Conservation (phyloP, 2,888 invertebrate species). For the Drosophila ustulata region DNA sequence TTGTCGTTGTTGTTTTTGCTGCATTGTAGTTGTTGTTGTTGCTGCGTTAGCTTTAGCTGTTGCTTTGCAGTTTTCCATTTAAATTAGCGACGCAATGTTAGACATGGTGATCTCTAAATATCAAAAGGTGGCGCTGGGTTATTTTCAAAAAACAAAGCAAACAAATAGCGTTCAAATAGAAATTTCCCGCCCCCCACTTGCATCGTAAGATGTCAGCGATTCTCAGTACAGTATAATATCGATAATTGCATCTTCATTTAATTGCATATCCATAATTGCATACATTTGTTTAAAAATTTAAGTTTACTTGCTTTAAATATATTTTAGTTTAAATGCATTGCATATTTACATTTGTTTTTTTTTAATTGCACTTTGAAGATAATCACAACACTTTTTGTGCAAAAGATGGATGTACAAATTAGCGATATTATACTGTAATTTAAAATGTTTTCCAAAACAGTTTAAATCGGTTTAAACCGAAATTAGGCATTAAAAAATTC, state of each 20-base stretch:
- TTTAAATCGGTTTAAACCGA: conserved; percentile 24
- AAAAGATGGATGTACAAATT: neutral
- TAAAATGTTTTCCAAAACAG: conserved; percentile 18
- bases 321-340: too few species aligned
- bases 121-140: conserved; percentile 41
- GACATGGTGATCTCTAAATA: conserved; percentile 51
- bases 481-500: conserved; percentile 1
- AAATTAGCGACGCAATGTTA: conserved; percentile 54
- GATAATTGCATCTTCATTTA: too few species aligned
- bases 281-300: too few species aligned
- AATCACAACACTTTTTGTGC: too few species aligned
- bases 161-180: conserved; percentile 23
- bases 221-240: neutral
- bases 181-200: conserved; percentile 20
- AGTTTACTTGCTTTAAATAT: too few species aligned
- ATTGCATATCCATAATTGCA: too few species aligned
- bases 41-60: conserved; percentile 27
- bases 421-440: neutral
- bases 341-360: too few species aligned
- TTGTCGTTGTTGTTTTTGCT: conserved; percentile 25
- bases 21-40: conserved; percentile 17
- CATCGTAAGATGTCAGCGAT: conserved; percentile 15
- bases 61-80: conserved; percentile 56
- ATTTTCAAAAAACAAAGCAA: conserved; percentile 23
- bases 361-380: too few species aligned